Base-by-base conservation (phyloP, 2,113 vertebrate genomes). In the Sphyrna mokarran region DNA sequence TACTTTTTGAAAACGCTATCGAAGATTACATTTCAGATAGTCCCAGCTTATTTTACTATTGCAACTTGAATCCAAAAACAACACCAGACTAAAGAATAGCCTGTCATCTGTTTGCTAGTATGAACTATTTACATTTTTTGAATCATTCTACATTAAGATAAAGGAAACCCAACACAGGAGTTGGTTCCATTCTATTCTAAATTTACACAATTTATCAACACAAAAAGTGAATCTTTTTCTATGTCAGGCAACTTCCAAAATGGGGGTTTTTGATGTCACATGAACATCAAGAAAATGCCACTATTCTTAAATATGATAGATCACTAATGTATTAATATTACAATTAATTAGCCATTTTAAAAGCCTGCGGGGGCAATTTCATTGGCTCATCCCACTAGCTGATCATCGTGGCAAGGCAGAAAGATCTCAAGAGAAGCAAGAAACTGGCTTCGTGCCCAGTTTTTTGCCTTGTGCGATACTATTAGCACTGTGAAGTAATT, bases 21-120 rank as follows among this genome's bases (percentile, higher is more conserved):
- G 20, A 93, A 93, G 61, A 93, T 93, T 93, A 63, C 61, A 93
- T 93, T 93, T 93, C 89, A n/a, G 33, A 66, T 33, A 68, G 16
- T 93, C 33, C 16, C 68, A 91, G 54, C 86, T 90, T 90, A n/a
- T n/a, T 63, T n/a, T 66, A n/a, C 33, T n/a, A 66, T 61, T 93
- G 16, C 89, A 93, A 16, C 66, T 93, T 93, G 61, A 93, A 66
- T 93, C 61, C 61, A 93, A 66, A 66, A 93, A 6, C 33, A n/a
- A 93, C 13, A 66, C n/a, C 89, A 93, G 61, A 93, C 66, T 93
- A 66, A 66, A 63, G 54, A 90, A 61, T 61, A 14, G 13, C 13
- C 29, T 20, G 89, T 63, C 61, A n/a, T 61, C 33, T n/a, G 4
- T 66, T 90, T 90, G 58, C 29, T 40, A 66, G 20, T 8, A 93